Evolutionary conservation across 2,888 invertebrate genomes (phyloP).

Genomic region (Melanophora roralis): DNA sequence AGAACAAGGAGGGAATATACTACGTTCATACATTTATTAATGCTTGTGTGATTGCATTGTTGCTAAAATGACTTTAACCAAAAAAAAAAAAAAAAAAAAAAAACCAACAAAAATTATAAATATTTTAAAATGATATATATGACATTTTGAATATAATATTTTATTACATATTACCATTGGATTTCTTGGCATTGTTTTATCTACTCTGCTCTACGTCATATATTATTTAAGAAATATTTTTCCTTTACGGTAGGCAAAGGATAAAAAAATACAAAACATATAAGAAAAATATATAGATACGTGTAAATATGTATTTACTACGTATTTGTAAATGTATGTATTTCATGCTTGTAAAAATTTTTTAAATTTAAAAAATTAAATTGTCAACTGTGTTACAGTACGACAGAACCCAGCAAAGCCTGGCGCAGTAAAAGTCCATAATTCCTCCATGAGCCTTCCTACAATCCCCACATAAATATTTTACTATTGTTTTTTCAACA

Average conservation of each 20-base stretch:
- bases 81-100: not conserved
- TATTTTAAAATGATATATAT: conserved; percentile 45
- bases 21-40: too few species aligned
- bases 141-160: conserved; percentile 22
- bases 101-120: conserved; percentile 7
- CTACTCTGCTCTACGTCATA: not conserved
- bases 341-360: too few species aligned
- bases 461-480: too few species aligned
- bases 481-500: too few species aligned
- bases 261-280: not conserved
- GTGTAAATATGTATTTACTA: too few species aligned
- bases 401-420: too few species aligned
- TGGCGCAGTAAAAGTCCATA: too few species aligned
- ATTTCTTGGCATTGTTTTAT: conserved; percentile 15
- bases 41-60: conserved; percentile 19
- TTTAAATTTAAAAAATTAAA: too few species aligned
- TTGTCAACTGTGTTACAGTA: too few species aligned
- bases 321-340: too few species aligned
- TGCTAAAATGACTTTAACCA: conserved; percentile 10
- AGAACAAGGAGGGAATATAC: not conserved
- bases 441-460: too few species aligned
- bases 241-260: not conserved
- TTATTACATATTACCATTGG: conserved; percentile 38
- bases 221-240: conserved; percentile 34
- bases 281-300: not conserved